These are phyloP conservation scores for Xylocampa areola DNA, from an alignment of 2,888 invertebrate genomes.

Conservation along the genomic window DNA sequence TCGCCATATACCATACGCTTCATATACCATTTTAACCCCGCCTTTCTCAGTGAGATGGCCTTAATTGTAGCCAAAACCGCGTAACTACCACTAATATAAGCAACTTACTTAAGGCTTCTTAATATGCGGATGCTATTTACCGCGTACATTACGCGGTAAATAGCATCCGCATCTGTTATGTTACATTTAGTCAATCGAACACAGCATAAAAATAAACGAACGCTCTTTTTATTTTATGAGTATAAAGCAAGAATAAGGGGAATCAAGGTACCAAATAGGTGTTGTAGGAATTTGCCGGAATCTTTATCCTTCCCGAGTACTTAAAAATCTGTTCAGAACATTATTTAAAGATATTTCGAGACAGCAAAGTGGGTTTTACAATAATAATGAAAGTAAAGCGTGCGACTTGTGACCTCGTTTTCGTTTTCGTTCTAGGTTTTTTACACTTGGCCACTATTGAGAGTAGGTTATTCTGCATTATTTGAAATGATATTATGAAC, in stretches of 20 bases:
- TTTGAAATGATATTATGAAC: no score
- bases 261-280: not conserved
- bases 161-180: no score
- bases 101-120: not conserved
- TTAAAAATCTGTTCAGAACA: not conserved
- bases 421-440: slow-evolving; percentile 39
- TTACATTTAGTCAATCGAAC: not conserved
- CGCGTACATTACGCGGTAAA: no score
- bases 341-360: slow-evolving; percentile 1
- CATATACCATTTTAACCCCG: no score
- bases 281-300: no score
- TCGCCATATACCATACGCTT: no score
- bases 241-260: not conserved
- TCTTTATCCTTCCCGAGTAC: not conserved
- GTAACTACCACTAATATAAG: no score
- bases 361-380: slow-evolving; percentile 16
- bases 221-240: no score
- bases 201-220: no score
- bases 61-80: no score
- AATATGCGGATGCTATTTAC: not conserved
- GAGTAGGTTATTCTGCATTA: slow-evolving; percentile 14
- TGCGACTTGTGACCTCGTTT: slow-evolving; percentile 47
- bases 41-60: no score
- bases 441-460: slow-evolving; percentile 11
- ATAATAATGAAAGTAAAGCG: slow-evolving; percentile 40